These are phyloP conservation scores for Notarius lentiginosus DNA, from an alignment of 2,113 vertebrate species.

Conservation along the genomic window DNA sequence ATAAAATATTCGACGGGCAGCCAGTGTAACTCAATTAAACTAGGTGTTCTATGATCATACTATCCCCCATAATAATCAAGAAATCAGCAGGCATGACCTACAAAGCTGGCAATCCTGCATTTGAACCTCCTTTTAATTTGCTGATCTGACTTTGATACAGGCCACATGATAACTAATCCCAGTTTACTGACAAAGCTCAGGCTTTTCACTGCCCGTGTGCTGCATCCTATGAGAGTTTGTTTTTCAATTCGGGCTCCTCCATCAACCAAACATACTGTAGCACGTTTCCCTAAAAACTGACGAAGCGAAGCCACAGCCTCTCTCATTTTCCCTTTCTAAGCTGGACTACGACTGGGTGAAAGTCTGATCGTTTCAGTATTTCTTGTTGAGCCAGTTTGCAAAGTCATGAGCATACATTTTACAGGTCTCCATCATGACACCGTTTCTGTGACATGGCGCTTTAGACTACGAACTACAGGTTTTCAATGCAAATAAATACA, in stretches of 20 bases:
- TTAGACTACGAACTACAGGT: not conserved
- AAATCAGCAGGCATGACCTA: not conserved
- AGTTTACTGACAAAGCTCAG: not conserved
- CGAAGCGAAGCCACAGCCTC: not conserved
- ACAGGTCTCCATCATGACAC: not conserved
- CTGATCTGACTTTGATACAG: not conserved
- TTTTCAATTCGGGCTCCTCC: not conserved
- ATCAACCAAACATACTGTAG: not conserved
- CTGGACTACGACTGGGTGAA: not conserved
- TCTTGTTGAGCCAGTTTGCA: not conserved
- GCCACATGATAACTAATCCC: not conserved
- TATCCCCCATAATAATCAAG: not conserved
- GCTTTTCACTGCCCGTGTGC: not conserved
- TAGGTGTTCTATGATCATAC: no score
- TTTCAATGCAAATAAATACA: not conserved
- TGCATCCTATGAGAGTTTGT: not conserved
- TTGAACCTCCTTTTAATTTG: not conserved
- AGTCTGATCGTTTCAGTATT: not conserved
- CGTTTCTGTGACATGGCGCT: not conserved
- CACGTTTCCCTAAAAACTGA: not conserved
- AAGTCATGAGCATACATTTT: not conserved
- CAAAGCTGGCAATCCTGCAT: not conserved
- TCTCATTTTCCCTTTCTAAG: not conserved
- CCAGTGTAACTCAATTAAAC: no score
- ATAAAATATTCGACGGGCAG: no score